These are phyloP conservation scores for Chiloscyllium plagiosum DNA, from an alignment of 2,113 vertebrate species.

Conservation along the genomic window DNA sequence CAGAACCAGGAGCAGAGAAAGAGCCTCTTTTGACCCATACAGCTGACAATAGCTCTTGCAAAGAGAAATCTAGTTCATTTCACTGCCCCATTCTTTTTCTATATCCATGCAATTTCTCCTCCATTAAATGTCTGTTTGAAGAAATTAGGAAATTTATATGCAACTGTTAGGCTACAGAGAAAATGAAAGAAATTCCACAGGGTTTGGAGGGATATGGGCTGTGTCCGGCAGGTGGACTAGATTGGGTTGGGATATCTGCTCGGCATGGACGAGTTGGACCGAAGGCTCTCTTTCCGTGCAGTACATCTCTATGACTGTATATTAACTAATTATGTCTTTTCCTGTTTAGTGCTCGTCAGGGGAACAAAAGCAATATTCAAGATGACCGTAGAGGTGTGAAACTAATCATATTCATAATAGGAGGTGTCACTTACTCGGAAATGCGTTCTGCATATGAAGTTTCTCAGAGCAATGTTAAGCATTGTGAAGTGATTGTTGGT, in stretches of 20 bases:
- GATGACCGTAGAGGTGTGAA: conserved; percentile 72
- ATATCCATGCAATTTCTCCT: not conserved
- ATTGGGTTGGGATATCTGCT: too few species aligned
- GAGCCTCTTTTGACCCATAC: not conserved
- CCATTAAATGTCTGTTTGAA: not conserved
- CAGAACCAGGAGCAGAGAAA: not conserved
- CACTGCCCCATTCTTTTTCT: not conserved
- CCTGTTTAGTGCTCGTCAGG: conserved; percentile 63
- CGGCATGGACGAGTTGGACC: too few species aligned
- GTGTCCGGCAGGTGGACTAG: too few species aligned
- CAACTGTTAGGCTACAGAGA: not conserved
- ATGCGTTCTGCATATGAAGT: conserved; percentile 90
- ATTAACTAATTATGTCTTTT: not conserved
- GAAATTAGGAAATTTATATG: too few species aligned
- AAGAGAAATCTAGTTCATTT: not conserved
- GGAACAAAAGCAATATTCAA: conserved; percentile 55
- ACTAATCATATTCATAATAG: conserved; percentile 86
- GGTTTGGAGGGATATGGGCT: too few species aligned
- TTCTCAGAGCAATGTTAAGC: conserved; percentile 66
- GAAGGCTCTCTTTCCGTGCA: too few species aligned
- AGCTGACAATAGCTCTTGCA: not conserved
- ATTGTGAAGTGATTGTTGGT: conserved; percentile 90
- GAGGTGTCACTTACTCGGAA: conserved; percentile 84
- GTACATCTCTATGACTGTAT: too few species aligned
- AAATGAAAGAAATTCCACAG: not conserved